Conservation (phyloP, 2,888 invertebrate genomes). For the Plagodis dolabraria region DNA sequence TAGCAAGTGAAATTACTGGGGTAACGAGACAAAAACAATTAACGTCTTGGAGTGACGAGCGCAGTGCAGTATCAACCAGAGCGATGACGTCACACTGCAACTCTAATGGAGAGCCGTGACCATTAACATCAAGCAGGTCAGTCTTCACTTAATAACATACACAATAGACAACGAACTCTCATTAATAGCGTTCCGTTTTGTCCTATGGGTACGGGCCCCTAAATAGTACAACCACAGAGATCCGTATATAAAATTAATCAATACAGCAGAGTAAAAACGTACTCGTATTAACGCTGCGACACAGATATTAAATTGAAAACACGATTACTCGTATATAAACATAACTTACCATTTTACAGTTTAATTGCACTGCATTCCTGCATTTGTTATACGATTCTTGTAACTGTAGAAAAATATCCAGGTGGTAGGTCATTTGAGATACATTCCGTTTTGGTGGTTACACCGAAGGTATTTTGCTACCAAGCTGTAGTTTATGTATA, state of each 20-base stretch:
- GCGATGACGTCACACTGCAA: too few relatives aligned
- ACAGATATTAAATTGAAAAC: slow-evolving; percentile 8
- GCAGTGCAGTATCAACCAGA: too few relatives aligned
- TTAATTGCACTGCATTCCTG: slow-evolving; percentile 11
- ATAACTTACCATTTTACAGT: slow-evolving; percentile 9
- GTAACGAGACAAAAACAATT: too few relatives aligned
- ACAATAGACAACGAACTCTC: neutral
- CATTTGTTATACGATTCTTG: neutral
- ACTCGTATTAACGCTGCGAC: slow-evolving; percentile 9
- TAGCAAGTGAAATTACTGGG: too few relatives aligned
- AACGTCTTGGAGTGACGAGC: too few relatives aligned
- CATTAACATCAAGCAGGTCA: too few relatives aligned
- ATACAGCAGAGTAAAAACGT: neutral
- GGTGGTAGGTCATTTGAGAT: neutral
- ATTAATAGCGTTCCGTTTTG: neutral
- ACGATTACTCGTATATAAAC: neutral
- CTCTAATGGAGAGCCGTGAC: too few relatives aligned
- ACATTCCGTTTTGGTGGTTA: neutral
- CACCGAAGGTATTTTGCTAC: neutral
- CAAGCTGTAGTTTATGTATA: too few relatives aligned
- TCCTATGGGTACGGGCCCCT: neutral
- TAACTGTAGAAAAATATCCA: neutral
- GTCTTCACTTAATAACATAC: neutral
- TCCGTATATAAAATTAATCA: neutral
- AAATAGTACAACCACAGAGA: too few relatives aligned